Percentiles rank a stretch among this genome's conserved stretches.
Evolutionary conservation across 2,888 invertebrate genomes (phyloP).

Genomic region (Pseudolycoriella hygida): DNA sequence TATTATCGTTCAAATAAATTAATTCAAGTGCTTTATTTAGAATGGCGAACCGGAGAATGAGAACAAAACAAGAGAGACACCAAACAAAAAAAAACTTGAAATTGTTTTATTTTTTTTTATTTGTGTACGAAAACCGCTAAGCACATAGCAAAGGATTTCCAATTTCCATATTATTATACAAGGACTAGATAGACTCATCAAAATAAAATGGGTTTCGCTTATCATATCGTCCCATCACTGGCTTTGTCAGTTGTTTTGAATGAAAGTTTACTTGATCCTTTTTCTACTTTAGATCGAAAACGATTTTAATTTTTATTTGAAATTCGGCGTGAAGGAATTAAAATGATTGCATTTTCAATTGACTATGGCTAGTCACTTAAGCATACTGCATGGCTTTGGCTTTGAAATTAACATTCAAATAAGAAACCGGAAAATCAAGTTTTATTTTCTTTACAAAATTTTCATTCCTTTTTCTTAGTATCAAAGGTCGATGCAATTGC

Average conservation of each 20-base stretch:
- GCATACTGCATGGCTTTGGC: too few relatives aligned
- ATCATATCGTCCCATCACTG: constrained; percentile 1
- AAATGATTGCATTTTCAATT: too few relatives aligned
- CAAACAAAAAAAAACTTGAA: background rate
- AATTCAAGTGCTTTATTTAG: background rate
- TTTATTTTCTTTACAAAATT: too few relatives aligned
- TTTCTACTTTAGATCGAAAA: background rate
- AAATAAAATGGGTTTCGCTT: background rate
- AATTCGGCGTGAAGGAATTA: background rate
- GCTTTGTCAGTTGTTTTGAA: background rate
- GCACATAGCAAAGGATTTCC: constrained; percentile 1
- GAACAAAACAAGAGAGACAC: background rate
- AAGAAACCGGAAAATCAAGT: too few relatives aligned
- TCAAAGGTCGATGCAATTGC: too few relatives aligned
- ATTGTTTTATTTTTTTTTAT: background rate
- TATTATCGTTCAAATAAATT: constrained; percentile 1
- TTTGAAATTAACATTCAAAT: too few relatives aligned
- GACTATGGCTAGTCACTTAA: too few relatives aligned
- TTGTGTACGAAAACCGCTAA: background rate
- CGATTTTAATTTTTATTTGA: background rate
- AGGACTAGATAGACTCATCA: constrained; percentile 4
- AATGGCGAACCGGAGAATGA: background rate
- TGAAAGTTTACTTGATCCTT: background rate
- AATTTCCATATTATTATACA: background rate
- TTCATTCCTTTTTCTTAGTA: too few relatives aligned